Percentiles rank a stretch among this genome's conserved stretches.
phyloP scores from a whole-genome alignment of 2,113 vertebrate species.

The Capreolus pygargus region DNA sequence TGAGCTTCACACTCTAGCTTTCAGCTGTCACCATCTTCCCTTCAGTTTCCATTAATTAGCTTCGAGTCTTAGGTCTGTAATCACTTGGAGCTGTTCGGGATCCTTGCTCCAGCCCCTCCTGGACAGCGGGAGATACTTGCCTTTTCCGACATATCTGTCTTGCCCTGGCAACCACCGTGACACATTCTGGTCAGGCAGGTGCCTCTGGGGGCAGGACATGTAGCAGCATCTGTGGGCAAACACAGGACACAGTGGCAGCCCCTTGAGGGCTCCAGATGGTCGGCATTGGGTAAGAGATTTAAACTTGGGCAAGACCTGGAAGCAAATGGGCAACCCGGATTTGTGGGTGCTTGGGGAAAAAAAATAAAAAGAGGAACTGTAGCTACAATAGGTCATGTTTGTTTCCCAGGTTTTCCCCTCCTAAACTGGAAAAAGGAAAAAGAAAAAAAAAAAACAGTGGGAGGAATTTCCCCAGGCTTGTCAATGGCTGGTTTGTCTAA shows the following conservation, averaged over 20 bases:
- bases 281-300: background rate
- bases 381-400: background rate
- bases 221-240: background rate
- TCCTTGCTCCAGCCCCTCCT: background rate
- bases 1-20: conserved; percentile 27
- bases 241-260: rapidly evolving
- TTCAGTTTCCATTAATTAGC: conserved; percentile 45
- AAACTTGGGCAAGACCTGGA: background rate
- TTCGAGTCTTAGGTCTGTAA: background rate
- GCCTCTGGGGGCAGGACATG: background rate
- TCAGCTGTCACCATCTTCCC: conserved; percentile 22
- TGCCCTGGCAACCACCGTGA: background rate
- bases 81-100: conserved; percentile 15
- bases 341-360: background rate
- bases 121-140: background rate
- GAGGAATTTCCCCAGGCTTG: background rate
- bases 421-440: background rate
- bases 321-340: background rate
- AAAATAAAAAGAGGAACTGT: background rate
- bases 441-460: background rate
- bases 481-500: background rate
- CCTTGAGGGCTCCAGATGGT: background rate
- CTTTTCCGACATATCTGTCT: background rate
- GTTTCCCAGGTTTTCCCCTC: background rate
- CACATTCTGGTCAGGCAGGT: background rate